phyloP scores from a whole-genome alignment of 1,140 invertebrate species.

The Macrotrachela quadricornifera region DNA sequence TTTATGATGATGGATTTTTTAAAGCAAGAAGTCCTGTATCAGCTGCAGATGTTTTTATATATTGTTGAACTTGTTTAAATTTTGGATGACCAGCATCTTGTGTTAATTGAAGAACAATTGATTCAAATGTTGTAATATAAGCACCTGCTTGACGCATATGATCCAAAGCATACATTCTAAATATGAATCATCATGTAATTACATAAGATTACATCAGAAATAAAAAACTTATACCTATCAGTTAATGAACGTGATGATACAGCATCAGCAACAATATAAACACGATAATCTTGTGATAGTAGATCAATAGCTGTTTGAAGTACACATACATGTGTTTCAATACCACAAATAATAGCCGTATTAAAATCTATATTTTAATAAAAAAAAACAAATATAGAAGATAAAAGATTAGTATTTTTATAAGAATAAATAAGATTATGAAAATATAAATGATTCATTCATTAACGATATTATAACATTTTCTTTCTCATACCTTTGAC shows the following conservation, averaged over 20 bases:
- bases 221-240: slow-evolving; percentile 33
- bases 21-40: slow-evolving; percentile 1
- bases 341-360: slow-evolving; percentile 55
- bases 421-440: too few species aligned
- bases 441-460: too few species aligned
- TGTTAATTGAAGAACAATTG: slow-evolving; percentile 51
- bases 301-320: slow-evolving; percentile 65
- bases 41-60: slow-evolving; percentile 28
- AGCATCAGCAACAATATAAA: slow-evolving; percentile 66
- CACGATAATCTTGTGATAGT: slow-evolving; percentile 41
- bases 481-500: slow-evolving; percentile 11
- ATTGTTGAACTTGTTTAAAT: slow-evolving; percentile 45
- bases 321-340: slow-evolving; percentile 70
- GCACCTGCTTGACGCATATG: slow-evolving; percentile 53
- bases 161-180: slow-evolving; percentile 37
- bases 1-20: not conserved
- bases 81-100: slow-evolving; percentile 48
- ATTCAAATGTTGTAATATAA: slow-evolving; percentile 52
- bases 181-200: not conserved
- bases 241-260: slow-evolving; percentile 44
- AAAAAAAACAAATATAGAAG: too few species aligned
- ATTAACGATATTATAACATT: not conserved
- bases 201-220: too few species aligned
- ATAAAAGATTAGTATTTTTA: too few species aligned
- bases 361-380: slow-evolving; percentile 29